Percentiles rank a stretch among this genome's conserved stretches.
Evolutionary conservation across 2,113 vertebrate genomes (phyloP).

Genomic region (Pagrus major): DNA sequence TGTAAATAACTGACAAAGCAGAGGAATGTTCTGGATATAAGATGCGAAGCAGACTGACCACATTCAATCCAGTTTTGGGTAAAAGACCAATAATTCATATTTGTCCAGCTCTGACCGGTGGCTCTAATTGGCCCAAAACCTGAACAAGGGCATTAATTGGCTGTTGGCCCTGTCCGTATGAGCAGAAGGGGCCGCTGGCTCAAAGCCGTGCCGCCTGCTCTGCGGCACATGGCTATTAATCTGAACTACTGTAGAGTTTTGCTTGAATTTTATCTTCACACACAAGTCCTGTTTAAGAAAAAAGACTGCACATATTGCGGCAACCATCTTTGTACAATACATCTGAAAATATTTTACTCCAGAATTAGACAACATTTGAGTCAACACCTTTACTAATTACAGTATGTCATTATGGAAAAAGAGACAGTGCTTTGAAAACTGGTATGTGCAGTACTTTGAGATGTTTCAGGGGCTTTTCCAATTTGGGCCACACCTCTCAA

Average conservation of each 20-base stretch:
- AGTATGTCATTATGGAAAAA: background rate
- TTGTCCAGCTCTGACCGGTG: conserved; percentile 59
- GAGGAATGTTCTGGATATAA: background rate
- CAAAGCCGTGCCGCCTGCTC: conserved; percentile 67
- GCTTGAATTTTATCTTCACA: conserved; percentile 52
- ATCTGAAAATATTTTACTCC: background rate
- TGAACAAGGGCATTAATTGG: conserved; percentile 75
- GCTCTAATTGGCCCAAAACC: conserved; percentile 73
- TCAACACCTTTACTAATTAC: background rate
- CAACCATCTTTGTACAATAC: background rate
- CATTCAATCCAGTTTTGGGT: background rate
- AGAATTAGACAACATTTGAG: background rate
- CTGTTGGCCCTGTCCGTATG: conserved; percentile 63
- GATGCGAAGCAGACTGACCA: background rate
- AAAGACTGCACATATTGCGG: background rate
- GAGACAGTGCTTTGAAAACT: background rate
- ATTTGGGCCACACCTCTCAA: too few relatives aligned
- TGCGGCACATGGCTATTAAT: conserved; percentile 75
- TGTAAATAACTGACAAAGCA: background rate
- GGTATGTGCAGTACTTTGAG: background rate
- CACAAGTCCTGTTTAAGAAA: background rate
- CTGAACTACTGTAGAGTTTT: conserved; percentile 54
- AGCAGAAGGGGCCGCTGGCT: conserved; percentile 77
- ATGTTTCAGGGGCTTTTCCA: background rate
- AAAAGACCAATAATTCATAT: conserved; percentile 43